Evolutionary conservation across 2,888 invertebrate genomes (phyloP).

Genomic region (Mythimna pallens): DNA sequence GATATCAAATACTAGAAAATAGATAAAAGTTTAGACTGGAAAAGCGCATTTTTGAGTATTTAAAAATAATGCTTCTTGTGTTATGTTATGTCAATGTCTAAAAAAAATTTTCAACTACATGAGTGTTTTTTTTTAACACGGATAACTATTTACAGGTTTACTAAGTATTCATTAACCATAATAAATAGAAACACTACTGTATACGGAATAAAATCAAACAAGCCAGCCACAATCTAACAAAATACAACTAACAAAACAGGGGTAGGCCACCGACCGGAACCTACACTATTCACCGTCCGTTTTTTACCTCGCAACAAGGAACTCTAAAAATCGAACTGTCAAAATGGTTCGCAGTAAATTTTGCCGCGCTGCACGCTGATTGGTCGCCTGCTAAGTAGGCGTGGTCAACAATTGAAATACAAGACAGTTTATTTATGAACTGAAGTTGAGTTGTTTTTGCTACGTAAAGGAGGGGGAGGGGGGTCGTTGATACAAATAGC

Average conservation of each 20-base stretch:
- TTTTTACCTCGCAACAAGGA: constrained; percentile 53
- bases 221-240: neutral
- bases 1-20: neutral
- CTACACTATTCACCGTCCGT: constrained; percentile 36
- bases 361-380: constrained; percentile 79
- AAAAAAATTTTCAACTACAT: no score
- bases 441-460: constrained; percentile 82
- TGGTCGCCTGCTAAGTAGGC: constrained; percentile 80
- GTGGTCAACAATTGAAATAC: constrained; percentile 82
- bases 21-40: no score
- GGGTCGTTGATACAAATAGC: constrained; percentile 43
- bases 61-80: neutral
- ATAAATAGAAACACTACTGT: neutral
- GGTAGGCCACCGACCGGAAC: constrained; percentile 37
- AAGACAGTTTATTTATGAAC: constrained; percentile 87
- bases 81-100: neutral
- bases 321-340: constrained; percentile 87
- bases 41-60: neutral
- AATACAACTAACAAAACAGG: constrained; percentile 27
- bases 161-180: neutral
- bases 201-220: neutral
- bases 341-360: constrained; percentile 89
- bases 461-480: constrained; percentile 54
- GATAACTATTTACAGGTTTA: neutral
- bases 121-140: no score